Conservation (phyloP, 2,113 vertebrate genomes). For the Oncorhynchus keta region DNA sequence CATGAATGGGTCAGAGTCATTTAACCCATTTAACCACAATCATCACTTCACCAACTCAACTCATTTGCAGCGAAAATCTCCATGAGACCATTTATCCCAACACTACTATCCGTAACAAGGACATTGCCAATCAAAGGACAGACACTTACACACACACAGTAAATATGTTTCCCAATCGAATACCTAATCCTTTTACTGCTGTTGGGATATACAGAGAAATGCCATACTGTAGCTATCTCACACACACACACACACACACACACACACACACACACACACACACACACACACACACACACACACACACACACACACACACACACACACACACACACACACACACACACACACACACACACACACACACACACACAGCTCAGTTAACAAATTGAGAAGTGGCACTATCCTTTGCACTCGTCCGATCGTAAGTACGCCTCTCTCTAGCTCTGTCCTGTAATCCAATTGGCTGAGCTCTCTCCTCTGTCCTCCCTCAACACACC, state of each 20-base stretch:
- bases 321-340: no score
- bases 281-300: not conserved
- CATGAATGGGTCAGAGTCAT: not conserved
- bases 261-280: not conserved
- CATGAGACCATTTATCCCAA: slow-evolving; percentile 24
- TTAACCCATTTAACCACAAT: not conserved
- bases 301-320: no score
- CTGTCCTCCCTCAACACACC: slow-evolving; percentile 2
- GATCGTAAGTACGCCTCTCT: no score
- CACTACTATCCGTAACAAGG: not conserved
- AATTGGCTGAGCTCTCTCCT: slow-evolving; percentile 45
- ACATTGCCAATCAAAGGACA: slow-evolving; percentile 18
- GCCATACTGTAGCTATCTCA: not conserved
- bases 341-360: no score
- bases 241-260: no score
- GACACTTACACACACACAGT: not conserved
- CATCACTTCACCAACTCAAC: not conserved
- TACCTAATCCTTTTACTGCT: no score
- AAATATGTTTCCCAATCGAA: no score
- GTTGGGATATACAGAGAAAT: no score
- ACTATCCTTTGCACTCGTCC: slow-evolving; percentile 6
- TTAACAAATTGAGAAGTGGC: slow-evolving; percentile 29
- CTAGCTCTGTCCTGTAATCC: slow-evolving; percentile 48
- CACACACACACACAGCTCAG: not conserved
- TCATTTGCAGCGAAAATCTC: not conserved